A percentile compares a stretch with the other conserved stretches of the same genome.
Conservation (phyloP, 2,797 vertebrate genomes). For the Caiman crocodilus region DNA sequence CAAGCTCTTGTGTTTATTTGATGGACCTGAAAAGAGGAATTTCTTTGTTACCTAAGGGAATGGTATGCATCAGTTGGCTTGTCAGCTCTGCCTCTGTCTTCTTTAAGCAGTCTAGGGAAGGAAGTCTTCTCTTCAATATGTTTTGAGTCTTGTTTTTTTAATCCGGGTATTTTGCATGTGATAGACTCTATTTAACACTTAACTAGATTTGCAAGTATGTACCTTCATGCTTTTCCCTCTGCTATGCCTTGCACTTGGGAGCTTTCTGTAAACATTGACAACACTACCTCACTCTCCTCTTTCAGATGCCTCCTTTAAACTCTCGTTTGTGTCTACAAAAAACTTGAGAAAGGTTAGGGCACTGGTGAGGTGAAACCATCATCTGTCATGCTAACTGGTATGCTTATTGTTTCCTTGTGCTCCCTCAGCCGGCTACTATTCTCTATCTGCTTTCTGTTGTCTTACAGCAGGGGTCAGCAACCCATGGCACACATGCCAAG, state of each 20-base stretch:
- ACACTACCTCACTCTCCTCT: rapidly evolving
- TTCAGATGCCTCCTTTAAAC: not conserved
- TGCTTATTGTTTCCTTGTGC: not conserved
- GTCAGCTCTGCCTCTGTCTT: not conserved
- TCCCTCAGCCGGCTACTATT: too few relatives aligned
- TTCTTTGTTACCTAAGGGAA: rapidly evolving
- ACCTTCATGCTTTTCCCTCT: not conserved
- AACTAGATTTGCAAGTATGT: not conserved
- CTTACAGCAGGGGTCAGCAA: too few relatives aligned
- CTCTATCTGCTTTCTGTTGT: too few relatives aligned
- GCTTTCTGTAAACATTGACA: not conserved
- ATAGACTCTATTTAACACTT: not conserved
- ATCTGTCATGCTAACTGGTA: not conserved
- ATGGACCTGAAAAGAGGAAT: not conserved
- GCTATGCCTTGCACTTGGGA: not conserved
- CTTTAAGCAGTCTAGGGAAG: not conserved
- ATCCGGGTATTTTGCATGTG: not conserved
- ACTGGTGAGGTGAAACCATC: rapidly evolving
- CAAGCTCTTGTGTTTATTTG: too few relatives aligned
- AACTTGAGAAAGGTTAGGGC: rapidly evolving
- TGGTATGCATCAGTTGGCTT: not conserved
- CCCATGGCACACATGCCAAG: too few relatives aligned
- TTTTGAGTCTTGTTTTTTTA: not conserved
- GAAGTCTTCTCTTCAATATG: not conserved
- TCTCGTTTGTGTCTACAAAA: not conserved